Evolutionary conservation across 2,797 vertebrate species (phyloP).

Genomic region (Odontamblyopus rebecca): DNA sequence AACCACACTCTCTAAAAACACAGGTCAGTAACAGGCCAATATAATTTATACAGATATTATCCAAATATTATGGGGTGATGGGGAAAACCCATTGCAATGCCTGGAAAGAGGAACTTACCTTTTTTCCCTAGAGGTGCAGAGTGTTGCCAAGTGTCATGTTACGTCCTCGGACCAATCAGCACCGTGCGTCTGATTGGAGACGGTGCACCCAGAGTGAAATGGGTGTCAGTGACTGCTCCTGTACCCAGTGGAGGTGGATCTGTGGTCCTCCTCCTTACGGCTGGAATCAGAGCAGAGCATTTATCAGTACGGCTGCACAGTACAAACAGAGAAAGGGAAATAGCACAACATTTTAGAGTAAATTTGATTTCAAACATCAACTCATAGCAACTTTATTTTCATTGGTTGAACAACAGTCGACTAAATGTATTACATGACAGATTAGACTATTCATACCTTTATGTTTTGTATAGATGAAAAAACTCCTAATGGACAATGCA

Average conservation of each 20-base stretch:
- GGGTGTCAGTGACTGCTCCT: no score
- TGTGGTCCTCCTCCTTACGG: no score
- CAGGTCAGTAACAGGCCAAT: neutral
- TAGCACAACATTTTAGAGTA: neutral
- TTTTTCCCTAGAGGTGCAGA: neutral
- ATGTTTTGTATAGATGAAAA: slow-evolving; percentile 19
- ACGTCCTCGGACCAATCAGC: neutral
- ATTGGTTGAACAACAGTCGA: no score
- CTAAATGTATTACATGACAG: no score
- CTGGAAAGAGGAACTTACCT: neutral
- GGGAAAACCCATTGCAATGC: neutral
- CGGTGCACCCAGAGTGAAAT: neutral
- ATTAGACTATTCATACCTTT: neutral
- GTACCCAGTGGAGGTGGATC: no score
- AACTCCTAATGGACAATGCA: slow-evolving; percentile 12
- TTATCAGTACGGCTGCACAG: neutral
- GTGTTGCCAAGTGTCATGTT: neutral
- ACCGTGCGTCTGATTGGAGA: neutral
- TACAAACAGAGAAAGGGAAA: neutral
- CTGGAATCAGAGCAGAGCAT: no score
- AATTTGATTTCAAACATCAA: neutral
- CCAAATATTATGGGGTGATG: no score
- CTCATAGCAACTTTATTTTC: neutral
- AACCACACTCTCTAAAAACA: neutral
- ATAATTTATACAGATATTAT: no score